Percentiles rank a stretch among this genome's conserved stretches.
Evolutionary conservation across 2,113 vertebrate species (phyloP).

Genomic region (Brachyhypopomus occidentalis): DNA sequence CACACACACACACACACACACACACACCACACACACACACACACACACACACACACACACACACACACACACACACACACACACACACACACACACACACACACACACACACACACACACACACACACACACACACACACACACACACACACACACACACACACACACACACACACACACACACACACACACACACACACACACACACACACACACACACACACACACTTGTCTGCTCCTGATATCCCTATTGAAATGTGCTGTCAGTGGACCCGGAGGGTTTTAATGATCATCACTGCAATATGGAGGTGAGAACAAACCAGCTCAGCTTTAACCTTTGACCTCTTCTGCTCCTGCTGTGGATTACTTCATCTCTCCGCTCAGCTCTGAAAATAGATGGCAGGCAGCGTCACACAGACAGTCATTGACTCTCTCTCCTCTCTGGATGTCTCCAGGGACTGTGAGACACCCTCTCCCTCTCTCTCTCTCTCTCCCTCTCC

Average conservation of each 20-base stretch:
- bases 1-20: conserved; percentile 6
- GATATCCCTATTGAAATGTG: conserved; percentile 3
- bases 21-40: conserved; percentile 33
- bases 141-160: conserved; percentile 62
- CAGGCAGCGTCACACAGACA: not conserved
- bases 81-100: conserved; percentile 4
- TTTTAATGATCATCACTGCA: conserved; percentile 21
- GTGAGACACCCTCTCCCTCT: not conserved
- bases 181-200: conserved; percentile 34
- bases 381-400: conserved; percentile 22
- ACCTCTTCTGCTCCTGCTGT: conserved; percentile 15
- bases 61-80: conserved; percentile 62
- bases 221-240: too few species aligned
- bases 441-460: not conserved
- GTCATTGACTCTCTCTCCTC: conserved; percentile 7
- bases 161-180: conserved; percentile 4
- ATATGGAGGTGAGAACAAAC: not conserved
- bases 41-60: conserved; percentile 48
- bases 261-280: not conserved
- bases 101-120: conserved; percentile 34
- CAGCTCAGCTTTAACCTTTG: conserved; percentile 19
- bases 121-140: conserved; percentile 48
- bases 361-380: conserved; percentile 6
- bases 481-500: not conserved
- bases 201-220: conserved; percentile 9